Conservation (phyloP, 2,888 invertebrate species). For the Sipha maydis region DNA sequence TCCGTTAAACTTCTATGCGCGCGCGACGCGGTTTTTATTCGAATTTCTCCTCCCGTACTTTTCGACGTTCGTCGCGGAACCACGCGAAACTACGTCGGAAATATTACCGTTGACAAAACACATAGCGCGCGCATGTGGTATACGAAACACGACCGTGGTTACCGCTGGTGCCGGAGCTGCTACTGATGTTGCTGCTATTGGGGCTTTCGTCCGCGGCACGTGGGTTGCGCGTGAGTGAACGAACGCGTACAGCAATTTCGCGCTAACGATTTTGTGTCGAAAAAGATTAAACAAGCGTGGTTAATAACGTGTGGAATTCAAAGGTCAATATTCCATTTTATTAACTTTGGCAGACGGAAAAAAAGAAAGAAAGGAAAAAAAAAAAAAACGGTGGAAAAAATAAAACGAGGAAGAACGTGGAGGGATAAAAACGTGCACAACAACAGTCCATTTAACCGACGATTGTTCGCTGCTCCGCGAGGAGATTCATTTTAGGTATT, state of each 20-base stretch:
- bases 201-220: background rate
- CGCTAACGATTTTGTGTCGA: conserved; percentile 41
- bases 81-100: background rate
- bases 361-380: background rate
- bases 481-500: conserved; percentile 24
- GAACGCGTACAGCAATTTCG: background rate
- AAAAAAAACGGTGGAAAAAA: background rate
- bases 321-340: conserved; percentile 44
- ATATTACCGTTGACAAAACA: background rate
- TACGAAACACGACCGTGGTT: background rate
- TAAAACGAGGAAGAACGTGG: background rate
- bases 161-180: too few relatives aligned
- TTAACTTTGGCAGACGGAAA: conserved; percentile 8
- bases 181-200: background rate
- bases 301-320: conserved; percentile 28
- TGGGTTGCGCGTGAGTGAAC: background rate
- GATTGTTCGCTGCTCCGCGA: background rate
- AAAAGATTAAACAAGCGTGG: conserved; percentile 34
- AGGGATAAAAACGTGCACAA: background rate
- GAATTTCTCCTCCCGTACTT: too few relatives aligned
- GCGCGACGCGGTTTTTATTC: background rate
- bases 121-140: background rate
- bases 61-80: background rate
- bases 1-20: background rate
- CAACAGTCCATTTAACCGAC: conserved; percentile 6